Percentiles rank a stretch among this genome's conserved stretches.
phyloP scores from a whole-genome alignment of 1,140 invertebrate species.

The Cephus cinctus region DNA sequence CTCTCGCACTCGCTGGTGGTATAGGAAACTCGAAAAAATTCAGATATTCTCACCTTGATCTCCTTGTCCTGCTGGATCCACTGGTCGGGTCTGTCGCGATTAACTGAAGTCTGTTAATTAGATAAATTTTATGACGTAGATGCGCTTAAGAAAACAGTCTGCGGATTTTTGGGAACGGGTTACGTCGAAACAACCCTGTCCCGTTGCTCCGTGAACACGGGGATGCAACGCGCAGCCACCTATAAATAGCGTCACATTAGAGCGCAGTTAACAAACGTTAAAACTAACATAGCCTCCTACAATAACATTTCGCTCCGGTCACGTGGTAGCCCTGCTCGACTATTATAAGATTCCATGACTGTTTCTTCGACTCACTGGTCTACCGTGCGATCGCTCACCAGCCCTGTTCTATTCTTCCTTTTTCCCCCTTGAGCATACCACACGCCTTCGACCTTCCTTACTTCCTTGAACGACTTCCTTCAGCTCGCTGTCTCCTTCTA shows the following conservation, averaged over 20 bases:
- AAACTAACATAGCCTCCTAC: slow-evolving; percentile 48
- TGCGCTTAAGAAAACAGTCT: no score
- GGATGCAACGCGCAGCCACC: slow-evolving; percentile 27
- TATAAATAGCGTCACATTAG: slow-evolving; percentile 43
- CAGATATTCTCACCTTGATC: no score
- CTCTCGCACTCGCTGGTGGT: no score
- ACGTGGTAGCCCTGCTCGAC: slow-evolving; percentile 42
- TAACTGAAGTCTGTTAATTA: no score
- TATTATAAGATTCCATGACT: slow-evolving; percentile 43
- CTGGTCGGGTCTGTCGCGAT: no score
- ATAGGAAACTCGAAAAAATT: no score
- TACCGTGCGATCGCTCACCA: slow-evolving; percentile 8
- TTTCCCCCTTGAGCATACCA: neutral
- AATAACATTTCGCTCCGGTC: slow-evolving; percentile 50
- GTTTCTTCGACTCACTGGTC: slow-evolving; percentile 17
- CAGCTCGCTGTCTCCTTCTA: no score
- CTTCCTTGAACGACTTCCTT: neutral
- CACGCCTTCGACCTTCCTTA: neutral
- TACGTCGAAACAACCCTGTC: no score
- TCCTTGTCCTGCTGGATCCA: no score
- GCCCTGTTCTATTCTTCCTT: slow-evolving; percentile 11
- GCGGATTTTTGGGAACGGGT: no score
- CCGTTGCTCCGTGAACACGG: no score
- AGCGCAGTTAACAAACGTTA: slow-evolving; percentile 49
- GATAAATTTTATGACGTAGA: no score